These are phyloP conservation scores for Yponomeuta sedellus DNA, from an alignment of 2,888 invertebrate genomes.

Conservation along the genomic window DNA sequence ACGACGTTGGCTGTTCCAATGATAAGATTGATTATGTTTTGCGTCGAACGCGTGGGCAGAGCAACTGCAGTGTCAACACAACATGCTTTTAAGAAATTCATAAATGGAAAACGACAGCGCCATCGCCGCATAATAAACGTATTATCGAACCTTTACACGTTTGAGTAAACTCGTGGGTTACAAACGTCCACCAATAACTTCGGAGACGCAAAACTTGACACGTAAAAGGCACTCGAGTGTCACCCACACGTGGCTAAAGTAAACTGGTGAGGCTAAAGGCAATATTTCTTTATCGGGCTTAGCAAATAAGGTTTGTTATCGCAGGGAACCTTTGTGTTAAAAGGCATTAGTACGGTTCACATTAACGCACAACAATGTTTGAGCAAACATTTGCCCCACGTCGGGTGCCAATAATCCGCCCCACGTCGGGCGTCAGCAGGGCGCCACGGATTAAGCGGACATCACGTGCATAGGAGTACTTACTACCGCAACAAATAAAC, in stretches of 20 bases:
- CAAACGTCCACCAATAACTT: not conserved
- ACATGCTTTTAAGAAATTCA: not conserved
- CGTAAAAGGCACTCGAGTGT: slow-evolving; percentile 5
- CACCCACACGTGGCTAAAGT: slow-evolving; percentile 5
- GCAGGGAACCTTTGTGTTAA: slow-evolving; percentile 18
- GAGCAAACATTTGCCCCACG: slow-evolving; percentile 32
- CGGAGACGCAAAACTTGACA: not conserved
- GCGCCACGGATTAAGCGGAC: slow-evolving; percentile 17
- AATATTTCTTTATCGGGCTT: slow-evolving; percentile 19
- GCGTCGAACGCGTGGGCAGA: slow-evolving; percentile 12
- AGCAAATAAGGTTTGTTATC: slow-evolving; percentile 20
- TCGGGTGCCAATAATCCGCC: slow-evolving; percentile 36
- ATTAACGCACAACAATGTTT: slow-evolving; percentile 31
- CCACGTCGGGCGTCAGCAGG: slow-evolving; percentile 37
- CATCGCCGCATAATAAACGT: slow-evolving; percentile 41
- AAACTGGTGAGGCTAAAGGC: slow-evolving; percentile 8
- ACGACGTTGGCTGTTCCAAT: slow-evolving; percentile 21
- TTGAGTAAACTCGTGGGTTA: not conserved
- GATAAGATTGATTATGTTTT: slow-evolving; percentile 21
- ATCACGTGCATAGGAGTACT: not conserved
- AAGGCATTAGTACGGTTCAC: slow-evolving; percentile 34
- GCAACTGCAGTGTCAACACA: slow-evolving; percentile 8
- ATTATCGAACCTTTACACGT: slow-evolving; percentile 5
- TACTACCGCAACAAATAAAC: not conserved
- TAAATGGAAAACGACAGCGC: slow-evolving; percentile 30